Conservation (phyloP, 2,113 vertebrate genomes). For the Campylorhamphus procurvoides region DNA sequence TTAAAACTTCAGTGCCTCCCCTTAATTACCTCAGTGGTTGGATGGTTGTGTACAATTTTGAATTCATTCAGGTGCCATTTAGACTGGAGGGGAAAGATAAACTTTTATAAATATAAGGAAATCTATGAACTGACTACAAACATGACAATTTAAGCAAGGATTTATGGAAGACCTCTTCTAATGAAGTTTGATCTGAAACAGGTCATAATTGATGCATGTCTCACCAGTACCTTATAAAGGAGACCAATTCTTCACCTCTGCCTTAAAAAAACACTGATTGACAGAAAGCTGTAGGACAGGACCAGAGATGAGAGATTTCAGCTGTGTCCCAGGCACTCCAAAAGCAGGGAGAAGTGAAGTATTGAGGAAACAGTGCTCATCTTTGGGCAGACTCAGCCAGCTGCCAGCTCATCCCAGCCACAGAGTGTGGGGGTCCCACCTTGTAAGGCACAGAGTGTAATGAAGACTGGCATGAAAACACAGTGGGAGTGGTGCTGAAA, state of each 20-base stretch:
- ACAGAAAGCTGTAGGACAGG: background rate
- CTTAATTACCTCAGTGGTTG: constrained; percentile 1
- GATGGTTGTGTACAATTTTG: background rate
- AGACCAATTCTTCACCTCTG: background rate
- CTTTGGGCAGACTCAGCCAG: background rate
- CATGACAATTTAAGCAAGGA: background rate
- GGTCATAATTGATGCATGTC: background rate
- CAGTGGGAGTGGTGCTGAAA: background rate
- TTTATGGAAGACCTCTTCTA: background rate
- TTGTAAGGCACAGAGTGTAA: background rate
- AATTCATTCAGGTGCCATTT: background rate
- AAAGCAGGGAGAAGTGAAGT: background rate
- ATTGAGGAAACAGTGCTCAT: background rate
- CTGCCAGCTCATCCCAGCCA: rapidly evolving
- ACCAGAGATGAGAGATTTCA: background rate
- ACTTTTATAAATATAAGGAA: background rate
- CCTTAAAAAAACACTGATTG: background rate
- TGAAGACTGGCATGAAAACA: background rate
- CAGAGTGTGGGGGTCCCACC: too few species aligned
- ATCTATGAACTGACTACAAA: background rate
- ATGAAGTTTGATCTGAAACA: background rate
- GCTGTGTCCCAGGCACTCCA: rapidly evolving
- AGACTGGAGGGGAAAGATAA: background rate
- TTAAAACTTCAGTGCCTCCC: background rate
- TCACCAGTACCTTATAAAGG: rapidly evolving